Base-by-base conservation (phyloP, 1,140 invertebrate genomes). In the Colletes latitarsis region DNA sequence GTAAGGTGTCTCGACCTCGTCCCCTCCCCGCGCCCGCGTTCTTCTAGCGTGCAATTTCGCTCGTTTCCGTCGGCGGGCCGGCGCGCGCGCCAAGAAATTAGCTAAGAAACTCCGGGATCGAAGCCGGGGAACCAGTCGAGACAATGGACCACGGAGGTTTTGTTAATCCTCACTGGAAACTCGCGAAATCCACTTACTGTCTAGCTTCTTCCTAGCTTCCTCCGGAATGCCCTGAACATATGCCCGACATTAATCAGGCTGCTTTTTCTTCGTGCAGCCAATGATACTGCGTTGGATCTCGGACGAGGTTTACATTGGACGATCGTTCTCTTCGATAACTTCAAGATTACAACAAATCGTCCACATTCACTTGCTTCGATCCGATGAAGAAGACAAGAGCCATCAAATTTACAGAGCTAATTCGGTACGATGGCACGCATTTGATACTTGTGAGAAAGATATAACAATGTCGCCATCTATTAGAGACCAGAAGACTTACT, bases 81-180 rank as follows among this genome's bases (percentile, higher is more conserved):
- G 64, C 58, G 60, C 79, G 73, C 82, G 85, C 85, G 82, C 81
- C 77, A 83, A 87, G 84, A 86, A 87, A 87, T 87, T 87, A 87
- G 77, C 77, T 68, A 77, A 75, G 84, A 72, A 86, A 86, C 84
- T 86, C 58, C 41, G 55, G 70, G 81, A 85, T 86, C 85, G 73
- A 77, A 83, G 41, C 58, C 57, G 53, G 64, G 69, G 75, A 70
- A 70, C 58, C 70, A 62, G 43, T 57, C 74, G 70, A 78, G 77
- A 87, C 85, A 87, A 86, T 86, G 85, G 77, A 81, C 81, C 67
- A 62, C 41, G 41, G 30, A 83, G 82, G 85, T 87, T 87, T 87
- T 86, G 85, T 87, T 86, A 81, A 87, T 87, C 85, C 82, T 67
- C 46, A 53, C 19, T 58, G 70, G 84, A 86, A 83, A 71, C 69